Base-by-base conservation (phyloP, 2,113 vertebrate genomes). In the Sylvia atricapilla region DNA sequence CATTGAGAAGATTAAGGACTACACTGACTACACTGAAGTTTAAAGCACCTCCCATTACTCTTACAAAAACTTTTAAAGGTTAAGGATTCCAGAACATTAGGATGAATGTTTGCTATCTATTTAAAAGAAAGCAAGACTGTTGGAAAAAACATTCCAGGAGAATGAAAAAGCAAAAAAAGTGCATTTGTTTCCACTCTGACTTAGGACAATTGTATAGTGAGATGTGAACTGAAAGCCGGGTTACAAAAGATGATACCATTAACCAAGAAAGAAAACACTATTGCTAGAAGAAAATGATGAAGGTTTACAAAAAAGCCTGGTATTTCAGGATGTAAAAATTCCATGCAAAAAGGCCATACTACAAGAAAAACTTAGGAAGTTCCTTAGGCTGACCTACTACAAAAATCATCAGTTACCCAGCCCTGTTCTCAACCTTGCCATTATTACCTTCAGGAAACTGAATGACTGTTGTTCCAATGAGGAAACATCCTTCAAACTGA, bases 191-290 rank as follows among this genome's bases (percentile, higher is more conserved):
- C 44, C 30, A 70, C 12, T 50, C 20, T 35, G 43, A 81, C 6
- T 43, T 43, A 24, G 67, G 7, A 44, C 11, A 60, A 22, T 70
- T 58, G 24, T 62, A 67, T 0, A 1, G 9, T 1, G 0, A 74
- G 18, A 63, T 41, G 9, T 56, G 66, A 84, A 78, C 28, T 41
- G 43, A 90, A 87, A 81, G 5, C 20, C 50, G 70, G 31, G 19
- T 43, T 68, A 67, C 15, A 41, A 31, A 75, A 56, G 24, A 74
- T 22, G 9, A 86, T 87, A 69, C 3, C 14, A 89, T 66, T 60
- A 74, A 70, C 24, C 7, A 47, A 73, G 72, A 64, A 67, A n/a
- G 3, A 69, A 76, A 64, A 23, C 7, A 12, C 4, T 31, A 39
- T 11, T 44, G 11, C 20, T n/a, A 66, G 8, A 84, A 74, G 11